phyloP scores from a whole-genome alignment of 2,888 invertebrate genomes.

The Aporophyla nigra region DNA sequence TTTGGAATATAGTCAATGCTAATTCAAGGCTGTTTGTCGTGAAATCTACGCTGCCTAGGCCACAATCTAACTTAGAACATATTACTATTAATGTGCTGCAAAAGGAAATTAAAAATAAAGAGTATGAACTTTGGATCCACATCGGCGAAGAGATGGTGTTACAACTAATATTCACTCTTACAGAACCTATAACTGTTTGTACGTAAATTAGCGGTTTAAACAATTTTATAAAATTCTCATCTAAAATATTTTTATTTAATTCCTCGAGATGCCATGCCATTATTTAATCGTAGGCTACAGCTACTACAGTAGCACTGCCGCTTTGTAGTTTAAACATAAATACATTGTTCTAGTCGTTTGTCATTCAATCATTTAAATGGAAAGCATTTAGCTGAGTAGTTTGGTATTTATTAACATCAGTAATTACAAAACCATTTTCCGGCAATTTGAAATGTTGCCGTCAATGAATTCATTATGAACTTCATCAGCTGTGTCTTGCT shows the following conservation, averaged over 20 bases:
- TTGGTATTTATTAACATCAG: slow-evolving; percentile 4
- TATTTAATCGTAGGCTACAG: neutral
- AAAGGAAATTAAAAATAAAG: slow-evolving; percentile 9
- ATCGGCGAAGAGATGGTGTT: neutral
- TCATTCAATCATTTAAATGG: slow-evolving; percentile 19
- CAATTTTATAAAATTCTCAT: slow-evolving; percentile 19
- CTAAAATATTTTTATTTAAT: neutral
- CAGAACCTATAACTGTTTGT: slow-evolving; percentile 26
- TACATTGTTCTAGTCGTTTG: slow-evolving; percentile 1
- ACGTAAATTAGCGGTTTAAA: slow-evolving; percentile 16
- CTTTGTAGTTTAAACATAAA: slow-evolving; percentile 2
- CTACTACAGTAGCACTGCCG: neutral
- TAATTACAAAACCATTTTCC: slow-evolving; percentile 23
- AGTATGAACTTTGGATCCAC: slow-evolving; percentile 30
- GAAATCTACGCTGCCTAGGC: neutral
- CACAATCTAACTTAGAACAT: slow-evolving; percentile 13
- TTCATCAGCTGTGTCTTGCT: neutral
- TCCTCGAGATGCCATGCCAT: slow-evolving; percentile 1
- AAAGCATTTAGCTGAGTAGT: slow-evolving; percentile 34
- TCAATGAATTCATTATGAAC: neutral
- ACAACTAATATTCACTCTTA: slow-evolving; percentile 20
- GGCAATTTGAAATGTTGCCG: neutral
- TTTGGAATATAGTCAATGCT: slow-evolving; percentile 17
- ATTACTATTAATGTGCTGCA: neutral
- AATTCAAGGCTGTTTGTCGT: slow-evolving; percentile 10